These are phyloP conservation scores for Liparis tanakae DNA, from an alignment of 2,797 vertebrate species.

Conservation along the genomic window DNA sequence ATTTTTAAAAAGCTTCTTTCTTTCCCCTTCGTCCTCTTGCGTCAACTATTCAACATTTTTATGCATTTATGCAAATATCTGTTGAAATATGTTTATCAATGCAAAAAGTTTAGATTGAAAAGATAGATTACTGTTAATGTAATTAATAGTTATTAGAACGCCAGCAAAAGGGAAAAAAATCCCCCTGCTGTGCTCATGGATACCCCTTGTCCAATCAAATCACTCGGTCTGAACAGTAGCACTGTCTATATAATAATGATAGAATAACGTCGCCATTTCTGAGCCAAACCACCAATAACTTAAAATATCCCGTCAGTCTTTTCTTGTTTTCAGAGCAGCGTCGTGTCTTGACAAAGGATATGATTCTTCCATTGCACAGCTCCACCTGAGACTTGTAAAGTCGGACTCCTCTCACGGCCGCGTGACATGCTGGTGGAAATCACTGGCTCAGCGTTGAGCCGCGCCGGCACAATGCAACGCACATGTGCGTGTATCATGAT, in stretches of 20 bases:
- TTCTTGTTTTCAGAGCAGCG: no score
- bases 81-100: neutral
- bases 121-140: neutral
- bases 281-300: no score
- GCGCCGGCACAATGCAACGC: neutral
- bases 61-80: no score
- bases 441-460: neutral
- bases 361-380: neutral
- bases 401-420: constrained; percentile 31
- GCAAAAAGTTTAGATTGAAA: no score
- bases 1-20: neutral
- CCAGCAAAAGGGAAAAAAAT: no score
- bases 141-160: neutral
- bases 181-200: neutral
- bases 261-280: no score
- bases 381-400: constrained; percentile 4
- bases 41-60: no score
- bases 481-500: neutral
- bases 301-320: no score
- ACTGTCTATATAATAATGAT: no score
- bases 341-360: neutral
- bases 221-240: neutral
- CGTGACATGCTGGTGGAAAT: constrained; percentile 42
- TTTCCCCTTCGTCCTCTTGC: neutral
- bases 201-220: neutral